phyloP scores from a whole-genome alignment of 2,888 invertebrate species.

The Flexamia atlantica region DNA sequence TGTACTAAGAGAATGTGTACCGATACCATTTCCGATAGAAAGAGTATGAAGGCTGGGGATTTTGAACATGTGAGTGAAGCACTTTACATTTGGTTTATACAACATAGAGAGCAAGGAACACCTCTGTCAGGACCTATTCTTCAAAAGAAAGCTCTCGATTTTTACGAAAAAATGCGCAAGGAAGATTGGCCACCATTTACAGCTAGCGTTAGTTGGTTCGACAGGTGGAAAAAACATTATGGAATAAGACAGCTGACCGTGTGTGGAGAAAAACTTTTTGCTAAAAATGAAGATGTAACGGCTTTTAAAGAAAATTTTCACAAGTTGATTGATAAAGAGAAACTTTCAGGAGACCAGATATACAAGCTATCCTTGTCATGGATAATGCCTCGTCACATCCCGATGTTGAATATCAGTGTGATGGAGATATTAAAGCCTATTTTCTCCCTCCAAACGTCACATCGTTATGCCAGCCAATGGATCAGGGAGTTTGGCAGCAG shows the following conservation, averaged over 20 bases:
- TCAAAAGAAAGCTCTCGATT: background rate
- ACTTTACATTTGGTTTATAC: background rate
- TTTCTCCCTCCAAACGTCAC: conserved; percentile 60
- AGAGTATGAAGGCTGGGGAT: background rate
- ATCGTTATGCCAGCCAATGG: conserved; percentile 58
- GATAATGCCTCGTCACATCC: conserved; percentile 68
- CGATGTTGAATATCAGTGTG: conserved; percentile 4
- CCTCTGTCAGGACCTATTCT: background rate
- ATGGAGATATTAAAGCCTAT: conserved; percentile 48
- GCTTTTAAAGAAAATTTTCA: no score
- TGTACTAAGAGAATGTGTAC: background rate
- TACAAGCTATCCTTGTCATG: conserved; percentile 67
- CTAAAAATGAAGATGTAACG: no score
- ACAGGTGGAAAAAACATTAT: background rate
- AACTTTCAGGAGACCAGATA: no score
- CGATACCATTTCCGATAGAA: background rate
- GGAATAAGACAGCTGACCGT: background rate
- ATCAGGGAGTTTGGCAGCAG: conserved; percentile 43
- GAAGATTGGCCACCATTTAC: background rate
- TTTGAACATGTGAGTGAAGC: background rate
- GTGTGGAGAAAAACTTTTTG: background rate
- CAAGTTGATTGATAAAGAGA: no score
- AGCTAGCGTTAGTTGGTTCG: background rate
- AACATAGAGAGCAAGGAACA: background rate
- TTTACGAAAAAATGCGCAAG: background rate